Evolutionary conservation across 2,888 invertebrate genomes (phyloP), one percentile per base, ranked within the genome.

Genomic region (Drosophila robusta): DNA sequence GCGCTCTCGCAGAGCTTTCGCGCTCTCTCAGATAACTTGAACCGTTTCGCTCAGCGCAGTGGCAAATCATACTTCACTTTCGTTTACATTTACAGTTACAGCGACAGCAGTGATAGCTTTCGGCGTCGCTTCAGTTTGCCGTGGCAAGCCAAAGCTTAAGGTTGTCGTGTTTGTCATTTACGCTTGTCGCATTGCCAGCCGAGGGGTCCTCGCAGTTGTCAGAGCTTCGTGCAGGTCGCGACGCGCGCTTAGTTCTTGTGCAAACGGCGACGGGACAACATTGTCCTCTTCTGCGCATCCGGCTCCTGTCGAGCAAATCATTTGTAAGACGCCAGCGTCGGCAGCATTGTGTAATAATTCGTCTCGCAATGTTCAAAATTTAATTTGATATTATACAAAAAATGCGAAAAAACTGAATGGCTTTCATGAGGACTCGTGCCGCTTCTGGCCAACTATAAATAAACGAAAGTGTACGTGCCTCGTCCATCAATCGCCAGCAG

Each of bases 1-100:
- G 1, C 18, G 32, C 66, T 36, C 34, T 42, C 7, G 34, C n/a
- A 26, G 41, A 87, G 86, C 81, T 85, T 85, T 85, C 22, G 18
- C 42, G 49, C 73, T 42, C 46, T 42, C 46, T 65, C 55, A 70
- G 72, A 67, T 56, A 69, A 68, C 6, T 44, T 49, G 16, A 66
- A 82, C 88, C 88, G 88, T 47, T 88, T 88, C 88, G 83, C 88
- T 84, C 83, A 69, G 46, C 32, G 41, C 12, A 34, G 32, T 9
- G n/a, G 12, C 9, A 32, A 66, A 26, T 55, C 44, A 49, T 63
- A 71, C 83, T 83, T 83, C 84, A 83, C 76, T 85, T 87, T 86
- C 88, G 72, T 77, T 83, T 69, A 65, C 70, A 41, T 47, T 71
- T 75, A 58, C 52, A 56, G 36, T 56, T 57, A 55, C 55, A 62